phyloP scores from a whole-genome alignment of 2,888 invertebrate genomes.

The Zaprionus lineosus region DNA sequence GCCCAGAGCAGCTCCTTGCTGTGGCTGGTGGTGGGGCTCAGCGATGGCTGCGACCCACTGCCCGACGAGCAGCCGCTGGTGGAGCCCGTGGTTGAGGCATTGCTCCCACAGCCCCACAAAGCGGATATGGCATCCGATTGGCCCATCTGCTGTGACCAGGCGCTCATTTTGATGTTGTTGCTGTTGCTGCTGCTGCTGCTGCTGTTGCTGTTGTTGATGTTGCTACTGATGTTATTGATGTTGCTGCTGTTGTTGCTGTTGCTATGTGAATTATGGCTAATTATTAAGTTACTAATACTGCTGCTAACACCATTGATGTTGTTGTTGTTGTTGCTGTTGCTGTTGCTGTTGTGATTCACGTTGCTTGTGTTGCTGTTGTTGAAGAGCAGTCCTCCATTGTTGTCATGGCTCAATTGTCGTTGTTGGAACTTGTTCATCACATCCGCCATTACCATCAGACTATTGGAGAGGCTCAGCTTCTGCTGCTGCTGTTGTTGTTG shows the following conservation, averaged over 20 bases:
- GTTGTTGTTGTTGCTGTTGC: slow-evolving; percentile 35
- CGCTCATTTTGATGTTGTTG: slow-evolving; percentile 27
- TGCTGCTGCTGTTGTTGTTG: slow-evolving; percentile 41
- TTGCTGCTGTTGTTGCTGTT: slow-evolving; percentile 33
- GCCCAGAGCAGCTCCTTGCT: slow-evolving; percentile 83
- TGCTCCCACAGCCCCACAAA: slow-evolving; percentile 81
- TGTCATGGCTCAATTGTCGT: slow-evolving; percentile 49
- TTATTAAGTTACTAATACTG: slow-evolving; percentile 81
- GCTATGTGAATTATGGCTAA: slow-evolving; percentile 78
- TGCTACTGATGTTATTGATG: slow-evolving; percentile 28
- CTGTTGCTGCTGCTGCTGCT: slow-evolving; percentile 18
- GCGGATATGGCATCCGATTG: slow-evolving; percentile 73
- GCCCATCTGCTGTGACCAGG: slow-evolving; percentile 46
- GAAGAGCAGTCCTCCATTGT: slow-evolving; percentile 49
- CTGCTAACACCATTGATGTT: slow-evolving; percentile 65
- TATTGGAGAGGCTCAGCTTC: slow-evolving; percentile 29
- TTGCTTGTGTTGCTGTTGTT: slow-evolving; percentile 47
- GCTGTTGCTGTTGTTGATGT: slow-evolving; percentile 31
- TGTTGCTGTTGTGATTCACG: slow-evolving; percentile 32
- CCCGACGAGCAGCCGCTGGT: slow-evolving; percentile 79
- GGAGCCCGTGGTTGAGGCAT: slow-evolving; percentile 51
- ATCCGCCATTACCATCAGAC: too few species aligned
- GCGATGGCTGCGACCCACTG: slow-evolving; percentile 79
- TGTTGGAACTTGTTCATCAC: too few species aligned
- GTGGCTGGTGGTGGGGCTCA: slow-evolving; percentile 81